A percentile compares a stretch with the other conserved stretches of the same genome.
Evolutionary conservation across 2,888 invertebrate species (phyloP).

Genomic region (Prenolepis imparis): DNA sequence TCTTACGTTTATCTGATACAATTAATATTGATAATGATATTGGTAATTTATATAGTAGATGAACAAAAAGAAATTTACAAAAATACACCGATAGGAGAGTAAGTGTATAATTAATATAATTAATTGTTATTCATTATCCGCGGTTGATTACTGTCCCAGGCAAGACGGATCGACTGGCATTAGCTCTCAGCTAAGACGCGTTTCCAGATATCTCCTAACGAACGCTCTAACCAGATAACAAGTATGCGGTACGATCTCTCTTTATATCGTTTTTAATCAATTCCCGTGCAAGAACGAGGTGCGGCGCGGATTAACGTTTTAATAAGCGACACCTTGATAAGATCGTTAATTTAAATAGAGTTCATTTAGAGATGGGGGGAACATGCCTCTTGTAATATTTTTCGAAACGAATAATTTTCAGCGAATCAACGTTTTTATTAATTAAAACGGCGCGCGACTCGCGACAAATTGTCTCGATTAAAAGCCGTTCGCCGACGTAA

Average conservation of each 20-base stretch:
- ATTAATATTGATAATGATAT: background rate
- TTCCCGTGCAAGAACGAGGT: slow-evolving; percentile 41
- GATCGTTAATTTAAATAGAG: slow-evolving; percentile 58
- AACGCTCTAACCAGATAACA: slow-evolving; percentile 46
- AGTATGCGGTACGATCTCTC: slow-evolving; percentile 30
- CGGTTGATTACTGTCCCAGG: slow-evolving; percentile 26
- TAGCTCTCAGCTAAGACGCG: slow-evolving; percentile 30
- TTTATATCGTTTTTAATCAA: slow-evolving; percentile 69
- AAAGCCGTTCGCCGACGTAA: slow-evolving; percentile 65
- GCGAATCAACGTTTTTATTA: slow-evolving; percentile 61
- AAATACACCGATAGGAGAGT: background rate
- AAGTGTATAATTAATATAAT: slow-evolving; percentile 22
- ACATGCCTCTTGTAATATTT: slow-evolving; percentile 34
- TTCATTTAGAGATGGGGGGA: slow-evolving; percentile 16
- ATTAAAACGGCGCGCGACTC: slow-evolving; percentile 56
- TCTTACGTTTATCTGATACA: background rate
- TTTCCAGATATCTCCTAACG: slow-evolving; percentile 47
- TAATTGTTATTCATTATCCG: slow-evolving; percentile 47
- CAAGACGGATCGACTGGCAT: slow-evolving; percentile 37
- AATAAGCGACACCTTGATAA: slow-evolving; percentile 55
- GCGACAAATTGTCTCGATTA: slow-evolving; percentile 70
- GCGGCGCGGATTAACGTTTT: slow-evolving; percentile 38
- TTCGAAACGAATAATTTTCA: slow-evolving; percentile 44
- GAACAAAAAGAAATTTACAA: background rate
- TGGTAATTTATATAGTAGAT: background rate